Percentiles rank a stretch among this genome's conserved stretches.
Conservation (phyloP, 2,113 vertebrate species). For the Chiloscyllium plagiosum region DNA sequence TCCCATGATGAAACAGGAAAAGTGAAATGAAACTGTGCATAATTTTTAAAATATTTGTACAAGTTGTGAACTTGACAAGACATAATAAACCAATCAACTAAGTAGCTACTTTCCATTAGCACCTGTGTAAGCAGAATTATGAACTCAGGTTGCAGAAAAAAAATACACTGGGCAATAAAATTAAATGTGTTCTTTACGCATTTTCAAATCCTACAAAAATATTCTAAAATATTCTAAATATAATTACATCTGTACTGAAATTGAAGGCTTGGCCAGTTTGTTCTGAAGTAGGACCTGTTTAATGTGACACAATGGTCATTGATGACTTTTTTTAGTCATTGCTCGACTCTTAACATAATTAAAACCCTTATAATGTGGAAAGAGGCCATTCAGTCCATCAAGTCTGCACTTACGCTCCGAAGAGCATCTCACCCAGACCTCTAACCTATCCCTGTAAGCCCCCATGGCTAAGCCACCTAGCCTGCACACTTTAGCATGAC, state of each 20-base stretch:
- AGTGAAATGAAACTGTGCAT: background rate
- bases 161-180: constrained; percentile 6
- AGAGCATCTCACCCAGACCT: too few relatives aligned
- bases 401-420: too few relatives aligned
- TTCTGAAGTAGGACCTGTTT: background rate
- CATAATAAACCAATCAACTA: constrained; percentile 29
- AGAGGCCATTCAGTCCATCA: too few relatives aligned
- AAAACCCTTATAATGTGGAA: too few relatives aligned
- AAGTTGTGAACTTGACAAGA: constrained; percentile 15
- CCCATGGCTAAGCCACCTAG: too few relatives aligned
- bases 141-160: constrained; percentile 15
- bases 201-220: background rate
- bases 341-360: background rate
- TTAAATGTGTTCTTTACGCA: constrained; percentile 2
- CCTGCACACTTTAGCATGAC: too few relatives aligned
- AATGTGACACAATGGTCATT: background rate
- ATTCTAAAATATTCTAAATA: background rate
- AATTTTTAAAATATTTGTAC: constrained; percentile 31
- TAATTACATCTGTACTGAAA: constrained; percentile 23
- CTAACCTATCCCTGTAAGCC: too few relatives aligned
- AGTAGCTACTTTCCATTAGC: background rate
- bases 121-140: constrained; percentile 17
- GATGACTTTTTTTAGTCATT: background rate
- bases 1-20: background rate
- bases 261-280: background rate